Base-by-base conservation (phyloP, 2,888 invertebrate genomes). In the Scelioninae gen. 1 region DNA sequence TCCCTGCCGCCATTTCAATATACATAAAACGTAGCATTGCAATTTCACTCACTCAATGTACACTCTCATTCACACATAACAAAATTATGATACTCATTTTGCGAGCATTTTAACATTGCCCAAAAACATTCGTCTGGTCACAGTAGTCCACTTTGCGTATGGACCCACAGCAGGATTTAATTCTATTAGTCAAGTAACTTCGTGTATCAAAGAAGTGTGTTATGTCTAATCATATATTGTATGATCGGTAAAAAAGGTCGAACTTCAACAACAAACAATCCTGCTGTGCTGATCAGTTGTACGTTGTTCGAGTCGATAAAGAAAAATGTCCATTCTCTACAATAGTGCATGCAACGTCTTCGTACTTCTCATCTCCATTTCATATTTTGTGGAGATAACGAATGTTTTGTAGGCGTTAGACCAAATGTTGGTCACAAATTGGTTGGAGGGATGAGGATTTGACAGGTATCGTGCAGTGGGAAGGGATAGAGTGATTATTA, bases 1-100 rank as follows among this genome's bases (percentile, higher is more conserved):
- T 85, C 88, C 89, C 89, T 89, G 91, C 90, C 91, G 90, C 91
- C 91, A 90, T 86, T 87, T 82, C 81, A 71, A 85, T 82, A 80
- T 81, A 82, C 77, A 80, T 68, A 82, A 76, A 82, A 85, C 68
- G 77, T 80, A 82, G 72, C 78, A 78, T 78, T 77, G 75, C 77
- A 83, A 74, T 65, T 65, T 16, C 81, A 83, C 63, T 29, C 85
- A 77, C 65, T 76, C 82, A 71, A 72, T 65, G 65, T 65, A 80
- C 74, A 78, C 74, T 68, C 65, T 16, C 63, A 69, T 16, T 83
- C 80, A 63, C 80, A 31, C 76, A 56, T 76, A 60, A 56, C n/a
- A 58, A 77, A 66, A 71, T 79, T 62, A 49, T 75, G 23, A 72
- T 53, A 76, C 55, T 56, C 72, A 62, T 34, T 66, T 77, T 71